Evolutionary conservation across 2,113 vertebrate species (phyloP).

Genomic region (Phalacrocorax carbo): DNA sequence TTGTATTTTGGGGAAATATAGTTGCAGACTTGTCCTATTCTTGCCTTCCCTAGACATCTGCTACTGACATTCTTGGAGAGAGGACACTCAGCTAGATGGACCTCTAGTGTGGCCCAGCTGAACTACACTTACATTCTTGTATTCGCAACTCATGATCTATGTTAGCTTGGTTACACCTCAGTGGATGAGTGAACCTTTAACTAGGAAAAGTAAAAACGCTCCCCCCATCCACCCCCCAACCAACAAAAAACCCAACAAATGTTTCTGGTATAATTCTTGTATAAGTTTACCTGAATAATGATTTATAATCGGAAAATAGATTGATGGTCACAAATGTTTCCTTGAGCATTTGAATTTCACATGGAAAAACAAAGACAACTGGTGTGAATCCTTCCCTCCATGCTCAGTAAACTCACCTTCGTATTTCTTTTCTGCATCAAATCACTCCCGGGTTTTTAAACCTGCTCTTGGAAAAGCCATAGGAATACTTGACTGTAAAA

Average conservation of each 20-base stretch:
- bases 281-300: not conserved
- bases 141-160: not conserved
- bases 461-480: not conserved
- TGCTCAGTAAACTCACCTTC: not conserved
- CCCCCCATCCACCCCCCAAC: fast-evolving
- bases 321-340: not conserved
- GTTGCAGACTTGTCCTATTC: not conserved
- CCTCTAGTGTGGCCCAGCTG: not conserved
- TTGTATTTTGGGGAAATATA: not conserved
- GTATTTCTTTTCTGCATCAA: not conserved
- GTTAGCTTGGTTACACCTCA: not conserved
- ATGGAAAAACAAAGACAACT: not conserved
- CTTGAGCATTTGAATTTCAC: not conserved
- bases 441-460: not conserved
- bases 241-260: fast-evolving
- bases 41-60: not conserved
- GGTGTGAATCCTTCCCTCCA: not conserved
- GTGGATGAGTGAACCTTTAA: not conserved
- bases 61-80: not conserved
- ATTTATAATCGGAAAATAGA: not conserved
- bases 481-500: not conserved
- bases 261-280: not conserved
- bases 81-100: not conserved
- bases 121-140: not conserved
- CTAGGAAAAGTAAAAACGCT: not conserved